Conservation (phyloP, 1,140 invertebrate genomes). For the Cardiocondyla obscurior region DNA sequence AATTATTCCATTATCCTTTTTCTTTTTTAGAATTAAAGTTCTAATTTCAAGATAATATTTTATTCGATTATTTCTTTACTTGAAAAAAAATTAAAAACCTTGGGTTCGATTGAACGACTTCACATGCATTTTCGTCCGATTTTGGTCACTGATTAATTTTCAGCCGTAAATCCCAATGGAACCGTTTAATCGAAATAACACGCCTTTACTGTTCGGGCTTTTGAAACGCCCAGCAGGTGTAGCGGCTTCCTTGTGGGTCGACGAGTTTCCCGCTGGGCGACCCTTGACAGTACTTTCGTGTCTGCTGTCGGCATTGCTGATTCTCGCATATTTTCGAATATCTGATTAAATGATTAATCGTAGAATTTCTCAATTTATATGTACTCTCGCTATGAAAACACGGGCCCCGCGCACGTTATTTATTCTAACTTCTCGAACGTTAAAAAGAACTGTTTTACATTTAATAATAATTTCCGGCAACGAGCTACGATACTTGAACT, state of each 20-base stretch:
- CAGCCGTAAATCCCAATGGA: slow-evolving; percentile 2
- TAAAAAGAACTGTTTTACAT: no score
- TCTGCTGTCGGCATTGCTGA: background rate
- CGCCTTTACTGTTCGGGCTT: slow-evolving; percentile 18
- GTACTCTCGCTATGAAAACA: no score
- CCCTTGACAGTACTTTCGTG: background rate
- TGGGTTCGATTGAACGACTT: no score
- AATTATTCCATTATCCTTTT: background rate
- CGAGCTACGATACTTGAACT: no score
- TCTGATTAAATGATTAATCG: background rate
- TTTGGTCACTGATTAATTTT: slow-evolving; percentile 16
- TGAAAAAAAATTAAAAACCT: no score
- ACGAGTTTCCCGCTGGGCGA: slow-evolving; percentile 19
- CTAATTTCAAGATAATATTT: background rate
- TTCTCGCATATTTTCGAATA: background rate
- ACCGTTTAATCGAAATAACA: slow-evolving; percentile 28
- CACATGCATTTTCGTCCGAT: background rate
- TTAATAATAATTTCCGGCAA: no score
- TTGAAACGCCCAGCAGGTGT: slow-evolving; percentile 29
- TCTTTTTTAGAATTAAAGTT: background rate
- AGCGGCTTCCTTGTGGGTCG: background rate
- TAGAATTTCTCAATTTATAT: background rate
- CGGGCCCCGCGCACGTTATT: no score
- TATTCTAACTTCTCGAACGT: no score
- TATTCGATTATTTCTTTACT: no score